Percentiles rank a stretch among this genome's conserved stretches.
phyloP scores from a whole-genome alignment of 1,140 invertebrate species.

The Eumaeus atala region DNA sequence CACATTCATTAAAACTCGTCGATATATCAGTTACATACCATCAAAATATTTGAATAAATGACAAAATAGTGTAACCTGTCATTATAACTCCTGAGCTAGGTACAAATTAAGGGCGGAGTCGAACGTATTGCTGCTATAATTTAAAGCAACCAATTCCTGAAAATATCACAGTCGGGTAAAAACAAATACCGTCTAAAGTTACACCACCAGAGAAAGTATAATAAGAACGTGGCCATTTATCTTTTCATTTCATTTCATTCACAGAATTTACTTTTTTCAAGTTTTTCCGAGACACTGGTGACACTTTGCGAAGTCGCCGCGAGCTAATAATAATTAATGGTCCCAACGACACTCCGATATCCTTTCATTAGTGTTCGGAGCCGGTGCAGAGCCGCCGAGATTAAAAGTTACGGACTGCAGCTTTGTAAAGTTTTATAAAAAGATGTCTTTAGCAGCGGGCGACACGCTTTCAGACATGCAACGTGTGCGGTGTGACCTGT shows the following conservation, averaged over 20 bases:
- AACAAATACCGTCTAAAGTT: too few relatives aligned
- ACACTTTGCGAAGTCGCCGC: slow-evolving; percentile 45
- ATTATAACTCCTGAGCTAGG: too few relatives aligned
- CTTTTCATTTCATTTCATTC: slow-evolving; percentile 30
- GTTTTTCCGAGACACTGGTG: slow-evolving; percentile 59
- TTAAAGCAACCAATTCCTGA: too few relatives aligned
- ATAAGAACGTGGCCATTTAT: slow-evolving; percentile 20
- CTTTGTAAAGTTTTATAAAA: slow-evolving; percentile 45
- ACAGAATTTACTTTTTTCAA: slow-evolving; percentile 46
- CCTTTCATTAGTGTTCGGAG: slow-evolving; percentile 65
- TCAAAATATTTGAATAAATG: too few relatives aligned
- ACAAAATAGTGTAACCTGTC: too few relatives aligned
- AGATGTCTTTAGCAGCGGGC: slow-evolving; percentile 25
- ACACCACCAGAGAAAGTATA: too few relatives aligned
- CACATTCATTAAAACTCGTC: too few relatives aligned
- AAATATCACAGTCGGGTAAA: too few relatives aligned
- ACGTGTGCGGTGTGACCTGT: slow-evolving; percentile 36
- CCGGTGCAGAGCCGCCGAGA: slow-evolving; percentile 43
- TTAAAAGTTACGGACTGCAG: slow-evolving; percentile 61
- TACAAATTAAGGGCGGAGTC: too few relatives aligned
- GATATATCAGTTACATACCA: too few relatives aligned
- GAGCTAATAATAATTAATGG: slow-evolving; percentile 71
- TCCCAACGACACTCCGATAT: slow-evolving; percentile 60
- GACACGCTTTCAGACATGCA: slow-evolving; percentile 41
- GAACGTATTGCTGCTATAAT: too few relatives aligned